A percentile compares a stretch with the other conserved stretches of the same genome.
phyloP scores from a whole-genome alignment of 2,113 vertebrate genomes.

The Prunella fulvescens region DNA sequence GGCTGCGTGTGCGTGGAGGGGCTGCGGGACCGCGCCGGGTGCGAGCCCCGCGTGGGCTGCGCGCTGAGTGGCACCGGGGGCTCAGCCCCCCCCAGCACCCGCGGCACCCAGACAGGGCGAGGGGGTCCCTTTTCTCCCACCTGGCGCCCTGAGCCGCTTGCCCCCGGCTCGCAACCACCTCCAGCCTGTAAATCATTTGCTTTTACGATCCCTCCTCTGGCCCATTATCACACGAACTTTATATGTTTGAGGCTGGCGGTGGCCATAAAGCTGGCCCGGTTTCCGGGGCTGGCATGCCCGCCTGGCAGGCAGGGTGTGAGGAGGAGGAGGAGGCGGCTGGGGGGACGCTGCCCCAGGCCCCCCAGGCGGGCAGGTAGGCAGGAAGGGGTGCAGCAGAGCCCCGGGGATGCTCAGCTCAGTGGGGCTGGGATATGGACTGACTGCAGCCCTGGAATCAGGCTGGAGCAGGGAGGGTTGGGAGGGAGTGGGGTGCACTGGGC shows the following conservation, averaged over 20 bases:
- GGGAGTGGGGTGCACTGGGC: background rate
- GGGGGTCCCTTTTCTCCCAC: background rate
- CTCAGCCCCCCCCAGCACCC: background rate
- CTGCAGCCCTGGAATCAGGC: background rate
- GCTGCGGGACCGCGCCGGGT: background rate
- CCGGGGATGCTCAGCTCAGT: background rate
- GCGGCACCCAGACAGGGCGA: background rate
- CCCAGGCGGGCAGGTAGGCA: constrained; percentile 30
- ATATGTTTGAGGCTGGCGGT: constrained; percentile 40
- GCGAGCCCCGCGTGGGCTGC: background rate
- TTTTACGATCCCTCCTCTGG: constrained; percentile 24
- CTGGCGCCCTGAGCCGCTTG: background rate
- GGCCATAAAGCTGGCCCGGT: constrained; percentile 14
- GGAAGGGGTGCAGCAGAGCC: background rate
- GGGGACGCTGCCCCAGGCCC: background rate
- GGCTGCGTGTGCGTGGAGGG: background rate
- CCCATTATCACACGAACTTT: constrained; percentile 26
- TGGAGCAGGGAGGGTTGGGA: background rate
- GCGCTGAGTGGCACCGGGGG: background rate
- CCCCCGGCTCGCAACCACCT: background rate
- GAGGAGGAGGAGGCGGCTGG: background rate
- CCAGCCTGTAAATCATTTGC: constrained; percentile 48
- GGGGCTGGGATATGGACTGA: background rate
- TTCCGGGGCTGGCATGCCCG: background rate
- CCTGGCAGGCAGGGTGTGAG: background rate